These are phyloP conservation scores for Nephotettix cincticeps DNA, from an alignment of 1,140 invertebrate genomes.

Conservation along the genomic window DNA sequence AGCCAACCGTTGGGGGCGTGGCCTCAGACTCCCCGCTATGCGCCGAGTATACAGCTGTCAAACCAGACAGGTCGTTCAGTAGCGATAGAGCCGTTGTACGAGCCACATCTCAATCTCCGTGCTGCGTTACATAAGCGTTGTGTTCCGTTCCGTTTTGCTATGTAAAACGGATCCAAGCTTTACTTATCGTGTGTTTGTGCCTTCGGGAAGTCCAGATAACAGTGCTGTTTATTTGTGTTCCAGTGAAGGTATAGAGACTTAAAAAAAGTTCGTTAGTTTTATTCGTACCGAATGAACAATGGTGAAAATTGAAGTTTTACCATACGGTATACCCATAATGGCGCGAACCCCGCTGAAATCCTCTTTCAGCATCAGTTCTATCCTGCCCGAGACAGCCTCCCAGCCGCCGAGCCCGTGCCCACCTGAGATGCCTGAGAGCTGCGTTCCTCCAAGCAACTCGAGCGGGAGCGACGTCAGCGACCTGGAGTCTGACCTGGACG, in stretches of 20 bases:
- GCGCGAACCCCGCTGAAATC: constrained; percentile 62
- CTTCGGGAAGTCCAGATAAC: not conserved
- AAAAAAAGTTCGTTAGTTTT: not conserved
- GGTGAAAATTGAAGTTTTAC: constrained; percentile 55
- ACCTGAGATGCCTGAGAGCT: constrained; percentile 41
- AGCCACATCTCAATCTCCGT: not conserved
- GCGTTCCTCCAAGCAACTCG: constrained; percentile 23
- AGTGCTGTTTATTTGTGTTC: constrained; percentile 5
- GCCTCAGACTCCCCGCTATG: not conserved
- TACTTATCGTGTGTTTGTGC: constrained; percentile 6
- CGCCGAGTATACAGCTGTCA: not conserved
- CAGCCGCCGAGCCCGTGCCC: constrained; percentile 47
- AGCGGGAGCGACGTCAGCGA: constrained; percentile 48
- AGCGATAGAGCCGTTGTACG: not conserved
- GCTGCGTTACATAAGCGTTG: not conserved
- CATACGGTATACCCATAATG: constrained; percentile 50
- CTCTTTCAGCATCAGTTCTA: constrained; percentile 70
- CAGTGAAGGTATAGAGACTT: constrained; percentile 1
- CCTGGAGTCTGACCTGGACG: constrained; percentile 73
- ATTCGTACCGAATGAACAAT: constrained; percentile 43
- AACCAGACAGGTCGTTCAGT: not conserved
- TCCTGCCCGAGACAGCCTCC: constrained; percentile 64
- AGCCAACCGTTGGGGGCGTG: not conserved
- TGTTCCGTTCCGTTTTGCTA: no score
- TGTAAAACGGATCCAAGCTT: not conserved